A percentile compares a stretch with the other conserved stretches of the same genome.
phyloP scores from a whole-genome alignment of 2,113 vertebrate genomes.

The Sylvietta virens region DNA sequence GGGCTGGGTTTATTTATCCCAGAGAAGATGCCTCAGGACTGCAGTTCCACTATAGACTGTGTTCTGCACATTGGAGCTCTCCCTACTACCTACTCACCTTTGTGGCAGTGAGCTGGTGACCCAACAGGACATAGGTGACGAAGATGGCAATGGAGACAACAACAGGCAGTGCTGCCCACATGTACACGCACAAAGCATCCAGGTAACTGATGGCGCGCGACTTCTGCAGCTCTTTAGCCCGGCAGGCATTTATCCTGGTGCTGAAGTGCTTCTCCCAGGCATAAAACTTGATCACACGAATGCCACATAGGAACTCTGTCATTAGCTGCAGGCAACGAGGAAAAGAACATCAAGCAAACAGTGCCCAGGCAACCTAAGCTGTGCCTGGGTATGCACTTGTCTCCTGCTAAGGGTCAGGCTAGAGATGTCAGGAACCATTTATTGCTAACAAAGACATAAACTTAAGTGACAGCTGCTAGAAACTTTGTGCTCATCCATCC shows the following conservation, averaged over 20 bases:
- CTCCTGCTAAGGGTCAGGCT: neutral
- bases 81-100: slow-evolving; percentile 76
- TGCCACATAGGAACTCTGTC: slow-evolving; percentile 88
- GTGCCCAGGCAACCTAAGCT: neutral
- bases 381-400: neutral
- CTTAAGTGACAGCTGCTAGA: neutral
- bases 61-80: neutral
- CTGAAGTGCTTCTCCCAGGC: slow-evolving; percentile 87
- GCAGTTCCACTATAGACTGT: neutral
- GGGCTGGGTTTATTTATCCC: neutral
- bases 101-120: slow-evolving; percentile 89
- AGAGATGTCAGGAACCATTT: neutral
- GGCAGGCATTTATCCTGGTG: slow-evolving; percentile 71
- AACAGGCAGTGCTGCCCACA: slow-evolving; percentile 93
- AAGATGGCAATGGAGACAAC: slow-evolving; percentile 92
- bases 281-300: slow-evolving; percentile 94
- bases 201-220: slow-evolving; percentile 83
- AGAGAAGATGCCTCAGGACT: neutral
- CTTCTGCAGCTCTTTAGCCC: slow-evolving; percentile 80
- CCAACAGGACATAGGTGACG: slow-evolving; percentile 86
- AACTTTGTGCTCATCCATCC: neutral
- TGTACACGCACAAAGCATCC: slow-evolving; percentile 92
- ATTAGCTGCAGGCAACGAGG: slow-evolving; percentile 76
- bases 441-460: neutral
- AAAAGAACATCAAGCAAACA: neutral